phyloP scores from a whole-genome alignment of 2,113 vertebrate genomes.

The Hyperopisus bebe region DNA sequence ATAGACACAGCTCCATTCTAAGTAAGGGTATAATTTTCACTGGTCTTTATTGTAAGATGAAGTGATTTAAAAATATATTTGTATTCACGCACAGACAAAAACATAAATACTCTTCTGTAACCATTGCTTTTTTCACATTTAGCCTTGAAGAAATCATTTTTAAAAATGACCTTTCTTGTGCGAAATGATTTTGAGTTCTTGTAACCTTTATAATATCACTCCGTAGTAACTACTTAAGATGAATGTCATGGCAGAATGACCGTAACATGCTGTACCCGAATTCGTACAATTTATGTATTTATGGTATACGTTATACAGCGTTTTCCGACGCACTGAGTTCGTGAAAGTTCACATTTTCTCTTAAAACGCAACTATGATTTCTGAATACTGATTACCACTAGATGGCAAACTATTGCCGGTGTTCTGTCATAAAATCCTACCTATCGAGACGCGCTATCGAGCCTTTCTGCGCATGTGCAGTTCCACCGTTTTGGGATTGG shows the following conservation, averaged over 20 bases:
- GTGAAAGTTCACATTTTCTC: neutral
- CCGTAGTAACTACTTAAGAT: neutral
- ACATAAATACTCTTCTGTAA: neutral
- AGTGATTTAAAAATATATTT: neutral
- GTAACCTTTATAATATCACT: neutral
- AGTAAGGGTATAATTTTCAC: neutral
- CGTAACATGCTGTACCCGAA: neutral
- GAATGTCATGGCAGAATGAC: neutral
- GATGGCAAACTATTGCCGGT: constrained; percentile 10
- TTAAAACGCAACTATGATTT: neutral
- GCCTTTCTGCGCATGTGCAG: too few relatives aligned
- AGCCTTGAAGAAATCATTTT: neutral
- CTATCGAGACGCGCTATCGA: too few relatives aligned
- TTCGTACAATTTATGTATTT: neutral
- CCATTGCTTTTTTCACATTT: neutral
- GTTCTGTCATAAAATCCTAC: too few relatives aligned
- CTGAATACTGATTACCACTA: constrained; percentile 2
- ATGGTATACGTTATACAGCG: too few relatives aligned
- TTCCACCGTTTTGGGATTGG: too few relatives aligned
- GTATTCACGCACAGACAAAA: neutral
- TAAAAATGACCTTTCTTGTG: neutral
- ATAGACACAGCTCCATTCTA: neutral
- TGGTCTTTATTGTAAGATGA: neutral
- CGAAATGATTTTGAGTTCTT: neutral
- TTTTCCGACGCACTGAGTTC: neutral